Evolutionary conservation across 1,140 invertebrate species (phyloP), one percentile per base, ranked within the genome.

Genomic region (Centruroides vittatus): DNA sequence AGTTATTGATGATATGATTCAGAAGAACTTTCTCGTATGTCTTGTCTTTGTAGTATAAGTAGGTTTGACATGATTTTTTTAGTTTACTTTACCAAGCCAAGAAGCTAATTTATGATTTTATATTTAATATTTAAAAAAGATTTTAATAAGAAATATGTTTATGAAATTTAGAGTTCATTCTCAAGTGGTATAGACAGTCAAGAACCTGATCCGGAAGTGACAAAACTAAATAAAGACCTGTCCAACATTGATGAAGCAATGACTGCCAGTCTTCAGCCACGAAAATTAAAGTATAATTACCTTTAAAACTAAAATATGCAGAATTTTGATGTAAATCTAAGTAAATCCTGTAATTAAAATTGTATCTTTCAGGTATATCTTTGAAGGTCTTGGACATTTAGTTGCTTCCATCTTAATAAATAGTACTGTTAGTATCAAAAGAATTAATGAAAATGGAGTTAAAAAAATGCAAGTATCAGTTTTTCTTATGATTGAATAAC

Each of bases 301-400:
- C 62, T 36, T 58, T 58, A 63, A n/a, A 13, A 47, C 3, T 47
- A 57, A 57, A 47, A 12, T 12, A 46, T 47, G 23, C 23, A 23
- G 23, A 23, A 23, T 23, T 23, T 23, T 23, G 2, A 23, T 23
- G 23, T 23, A 23, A 23, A 1, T 23, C 23, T 23, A 23, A 23
- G 2, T 23, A 23, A 23, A 23, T 23, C 1, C 23, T 23, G 2
- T 1, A 23, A 23, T 23, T 23, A 23, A 23, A 23, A 23, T 23
- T 2, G 23, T 23, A 23, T 23, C 23, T 23, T 23, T 23, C 47
- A 79, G 92, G 84, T 98, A 96, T 72, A 85, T 98, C 60, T 93
- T 98, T 76, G 89, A 94, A 76, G 93, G 93, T 9, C 75, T 98
- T 9, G 92, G 88, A 4, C 88, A 89, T 73, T 73, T 93, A 11